Evolutionary conservation across 1,140 invertebrate genomes (phyloP).

Genomic region (Lepidurus apus): DNA sequence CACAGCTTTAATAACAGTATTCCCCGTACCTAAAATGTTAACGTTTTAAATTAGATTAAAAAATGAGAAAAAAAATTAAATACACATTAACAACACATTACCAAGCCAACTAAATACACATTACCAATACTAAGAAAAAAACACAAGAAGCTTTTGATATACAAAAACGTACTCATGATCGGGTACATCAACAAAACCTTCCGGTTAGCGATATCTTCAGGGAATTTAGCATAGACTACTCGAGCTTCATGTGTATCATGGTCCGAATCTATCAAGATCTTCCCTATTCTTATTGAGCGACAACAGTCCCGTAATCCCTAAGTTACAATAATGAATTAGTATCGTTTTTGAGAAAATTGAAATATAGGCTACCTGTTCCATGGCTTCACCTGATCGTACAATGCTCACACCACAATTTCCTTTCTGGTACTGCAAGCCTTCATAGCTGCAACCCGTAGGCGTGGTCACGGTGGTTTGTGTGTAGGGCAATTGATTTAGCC

Average conservation of each 20-base stretch:
- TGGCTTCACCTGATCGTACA: slow-evolving; percentile 81
- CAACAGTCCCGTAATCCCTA: slow-evolving; percentile 93
- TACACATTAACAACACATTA: too few species aligned
- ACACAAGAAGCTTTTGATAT: slow-evolving; percentile 2
- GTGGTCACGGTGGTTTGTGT: slow-evolving; percentile 81
- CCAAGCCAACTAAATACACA: slow-evolving; percentile 27
- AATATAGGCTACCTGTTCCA: slow-evolving; percentile 71
- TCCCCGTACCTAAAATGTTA: slow-evolving; percentile 64
- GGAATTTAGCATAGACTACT: slow-evolving; percentile 97
- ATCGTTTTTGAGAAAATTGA: not conserved
- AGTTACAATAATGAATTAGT: slow-evolving; percentile 36
- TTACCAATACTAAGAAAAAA: not conserved
- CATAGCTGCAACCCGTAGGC: slow-evolving; percentile 83
- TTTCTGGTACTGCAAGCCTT: slow-evolving; percentile 87
- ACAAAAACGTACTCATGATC: slow-evolving; percentile 74
- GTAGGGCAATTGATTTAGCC: slow-evolving; percentile 93
- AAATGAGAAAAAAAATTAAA: not conserved
- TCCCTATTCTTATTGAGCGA: slow-evolving; percentile 93
- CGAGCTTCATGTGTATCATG: slow-evolving; percentile 91
- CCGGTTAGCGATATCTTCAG: slow-evolving; percentile 82
- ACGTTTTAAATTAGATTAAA: slow-evolving; percentile 12
- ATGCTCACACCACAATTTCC: slow-evolving; percentile 96
- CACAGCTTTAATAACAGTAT: slow-evolving; percentile 89
- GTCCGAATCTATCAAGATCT: slow-evolving; percentile 96
- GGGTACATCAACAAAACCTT: slow-evolving; percentile 97